Evolutionary conservation across 2,797 vertebrate species (phyloP).

Genomic region (Antennarius maculatus): DNA sequence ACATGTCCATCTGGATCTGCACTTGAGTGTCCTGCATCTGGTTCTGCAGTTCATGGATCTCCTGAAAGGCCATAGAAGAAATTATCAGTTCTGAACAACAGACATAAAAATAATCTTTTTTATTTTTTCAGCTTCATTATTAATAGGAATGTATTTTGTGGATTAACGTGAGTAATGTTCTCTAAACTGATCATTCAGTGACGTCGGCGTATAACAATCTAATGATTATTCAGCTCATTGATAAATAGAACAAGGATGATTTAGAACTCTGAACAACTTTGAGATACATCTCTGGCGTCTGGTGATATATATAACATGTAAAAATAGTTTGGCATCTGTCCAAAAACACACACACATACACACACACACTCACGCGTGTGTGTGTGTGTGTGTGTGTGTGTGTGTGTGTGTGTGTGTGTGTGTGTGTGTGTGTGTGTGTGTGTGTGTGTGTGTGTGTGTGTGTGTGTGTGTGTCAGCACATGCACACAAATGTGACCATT

Average conservation of each 20-base stretch:
- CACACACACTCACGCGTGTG: slow-evolving; percentile 18
- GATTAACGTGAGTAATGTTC: background rate
- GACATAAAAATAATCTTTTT: background rate
- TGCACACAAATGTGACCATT: slow-evolving; percentile 6
- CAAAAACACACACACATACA: slow-evolving; percentile 31
- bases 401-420: slow-evolving; percentile 9
- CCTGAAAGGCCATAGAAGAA: slow-evolving; percentile 73
- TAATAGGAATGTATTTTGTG: background rate
- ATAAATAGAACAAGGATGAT: background rate
- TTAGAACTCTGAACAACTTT: slow-evolving; percentile 7
- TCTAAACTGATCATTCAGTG: background rate
- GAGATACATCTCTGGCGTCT: slow-evolving; percentile 58
- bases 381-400: slow-evolving; percentile 9
- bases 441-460: slow-evolving; percentile 9
- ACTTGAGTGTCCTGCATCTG: slow-evolving; percentile 95
- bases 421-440: slow-evolving; percentile 9
- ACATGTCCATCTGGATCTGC: slow-evolving; percentile 96
- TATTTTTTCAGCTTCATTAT: background rate
- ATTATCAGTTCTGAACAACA: background rate
- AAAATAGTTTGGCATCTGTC: slow-evolving; percentile 76
- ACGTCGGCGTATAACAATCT: background rate
- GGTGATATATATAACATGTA: slow-evolving; percentile 45
- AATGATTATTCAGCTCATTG: background rate
- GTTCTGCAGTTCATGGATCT: slow-evolving; percentile 93
- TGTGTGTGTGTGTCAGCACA: background rate